Base-by-base conservation (phyloP, 2,797 vertebrate species). In the Cetoscarus ocellatus region DNA sequence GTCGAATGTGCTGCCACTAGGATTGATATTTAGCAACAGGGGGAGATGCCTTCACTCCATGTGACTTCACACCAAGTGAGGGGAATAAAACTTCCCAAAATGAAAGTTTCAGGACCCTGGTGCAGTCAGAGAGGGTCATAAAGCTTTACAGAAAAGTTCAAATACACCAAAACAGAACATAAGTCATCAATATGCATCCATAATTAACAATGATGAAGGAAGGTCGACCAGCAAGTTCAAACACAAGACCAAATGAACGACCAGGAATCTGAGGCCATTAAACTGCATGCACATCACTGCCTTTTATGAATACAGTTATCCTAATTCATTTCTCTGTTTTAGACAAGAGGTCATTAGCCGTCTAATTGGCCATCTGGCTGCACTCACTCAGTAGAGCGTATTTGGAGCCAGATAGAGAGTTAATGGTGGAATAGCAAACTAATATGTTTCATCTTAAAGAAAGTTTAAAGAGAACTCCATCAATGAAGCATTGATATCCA, bases 201-300 rank as follows among this genome's bases (percentile, higher is more conserved):
- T 48, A 50, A 62, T 34, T 3, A 15, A 48, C 6, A 12, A 13
- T 51, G 8, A 77, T 52, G 39, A 38, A 18, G 35, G 44, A 7
- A 13, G 15, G 12, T 51, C 19, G 17, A 47, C 2, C 49, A 56
- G 17, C 35, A 10, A 59, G 27, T 63, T 13, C 40, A 38, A 56
- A 56, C 15, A 51, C 27, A 34, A 34, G 1, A 49, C 35, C 14
- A 38, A 66, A 66, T 45, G 15, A 36, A 15, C 13, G 43, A 52
- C 18, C 61, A 38, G 19, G 43, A 58, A 14, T 38, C 18, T 57
- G 8, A 43, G 51, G 35, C 61, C 51, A 64, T 72, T 56, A 63
- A 19, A 36, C 10, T 8, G 53, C 13, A 52, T 14, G 56, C 18
- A 47, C 40, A 66, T 70, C 18, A 14, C 11, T 73, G n/a, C 40